Base-by-base conservation (phyloP, 2,113 vertebrate species). In the Bubo blakistoni region DNA sequence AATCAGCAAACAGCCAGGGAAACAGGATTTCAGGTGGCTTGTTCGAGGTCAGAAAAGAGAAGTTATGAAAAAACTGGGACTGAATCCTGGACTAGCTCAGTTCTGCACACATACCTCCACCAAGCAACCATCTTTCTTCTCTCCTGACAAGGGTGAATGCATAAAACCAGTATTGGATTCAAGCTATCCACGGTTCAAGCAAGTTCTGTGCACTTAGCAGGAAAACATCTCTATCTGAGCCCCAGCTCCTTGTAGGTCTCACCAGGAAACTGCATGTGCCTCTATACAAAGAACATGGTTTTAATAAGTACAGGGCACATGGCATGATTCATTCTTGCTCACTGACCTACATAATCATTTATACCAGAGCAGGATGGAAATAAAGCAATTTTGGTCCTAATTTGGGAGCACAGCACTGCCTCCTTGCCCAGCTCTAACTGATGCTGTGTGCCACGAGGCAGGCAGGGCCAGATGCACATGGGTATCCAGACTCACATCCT, bases 371-470 rank as follows among this genome's bases (percentile, higher is more conserved):
- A 0, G 52, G 32, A 40, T 69, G 78, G 78, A 76, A 89, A 93
- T 70, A 84, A 92, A 94, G 72, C 34, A 16, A 40, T 84, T 65
- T 10, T 42, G 40, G 10, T 49, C 13, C 59, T 79, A 36, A 74
- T 69, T 54, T 85, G 70, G 83, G 49, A 79, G n/a, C 25, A 21
- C 3, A 1, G 29, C 1, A 3, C 47, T 63, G 66, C 52, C 18
- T 69, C 24, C 59, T 66, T 27, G 30, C 20, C 73, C 47, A 81
- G 67, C 69, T 79, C 69, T 4, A 11, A 10, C 58, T 2, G 2
- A 22, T 7, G 11, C 10, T 61, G 13, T 1, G 0, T 1, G 38
- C 24, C 34, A 36, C 0, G 0, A 66, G 73, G 65, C 57, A 74
- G 55, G 51, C 59, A 86, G 47, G 61, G 46, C n/a, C 12, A 16